These are phyloP conservation scores for Chironomus tentans DNA, from an alignment of 2,888 invertebrate species.

Conservation along the genomic window DNA sequence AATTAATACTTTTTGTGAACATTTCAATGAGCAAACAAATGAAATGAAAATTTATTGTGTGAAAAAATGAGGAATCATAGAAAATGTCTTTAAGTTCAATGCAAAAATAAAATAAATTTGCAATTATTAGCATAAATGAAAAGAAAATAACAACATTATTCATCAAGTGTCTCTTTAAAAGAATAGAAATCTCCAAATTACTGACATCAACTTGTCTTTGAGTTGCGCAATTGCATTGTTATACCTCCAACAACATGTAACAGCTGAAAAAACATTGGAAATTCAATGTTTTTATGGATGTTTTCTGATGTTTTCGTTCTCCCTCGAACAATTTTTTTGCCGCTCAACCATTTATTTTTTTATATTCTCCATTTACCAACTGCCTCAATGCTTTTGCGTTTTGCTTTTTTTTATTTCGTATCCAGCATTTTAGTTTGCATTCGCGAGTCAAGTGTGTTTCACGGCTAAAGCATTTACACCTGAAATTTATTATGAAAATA, in stretches of 20 bases:
- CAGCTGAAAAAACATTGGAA: constrained; percentile 7
- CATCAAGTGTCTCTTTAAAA: background rate
- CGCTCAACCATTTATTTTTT: background rate
- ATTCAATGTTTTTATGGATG: background rate
- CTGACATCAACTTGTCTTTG: constrained; percentile 12
- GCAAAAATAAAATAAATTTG: background rate
- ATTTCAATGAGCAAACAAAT: too few relatives aligned
- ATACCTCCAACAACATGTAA: background rate
- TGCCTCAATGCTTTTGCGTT: background rate
- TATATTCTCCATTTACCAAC: background rate
- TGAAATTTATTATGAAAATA: background rate
- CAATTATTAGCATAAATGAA: background rate
- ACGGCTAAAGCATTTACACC: background rate
- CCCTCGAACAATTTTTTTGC: background rate
- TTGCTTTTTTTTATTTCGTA: background rate
- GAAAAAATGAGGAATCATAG: background rate
- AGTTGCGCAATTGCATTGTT: constrained; percentile 20
- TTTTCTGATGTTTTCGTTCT: background rate
- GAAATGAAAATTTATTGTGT: too few relatives aligned
- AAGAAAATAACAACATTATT: background rate
- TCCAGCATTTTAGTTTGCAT: constrained; percentile 6
- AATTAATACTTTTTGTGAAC: too few relatives aligned
- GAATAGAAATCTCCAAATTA: background rate
- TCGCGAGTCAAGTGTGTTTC: constrained; percentile 19
- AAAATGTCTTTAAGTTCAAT: background rate